phyloP scores from a whole-genome alignment of 2,113 vertebrate species.

The Dendropsophus ebraccatus region DNA sequence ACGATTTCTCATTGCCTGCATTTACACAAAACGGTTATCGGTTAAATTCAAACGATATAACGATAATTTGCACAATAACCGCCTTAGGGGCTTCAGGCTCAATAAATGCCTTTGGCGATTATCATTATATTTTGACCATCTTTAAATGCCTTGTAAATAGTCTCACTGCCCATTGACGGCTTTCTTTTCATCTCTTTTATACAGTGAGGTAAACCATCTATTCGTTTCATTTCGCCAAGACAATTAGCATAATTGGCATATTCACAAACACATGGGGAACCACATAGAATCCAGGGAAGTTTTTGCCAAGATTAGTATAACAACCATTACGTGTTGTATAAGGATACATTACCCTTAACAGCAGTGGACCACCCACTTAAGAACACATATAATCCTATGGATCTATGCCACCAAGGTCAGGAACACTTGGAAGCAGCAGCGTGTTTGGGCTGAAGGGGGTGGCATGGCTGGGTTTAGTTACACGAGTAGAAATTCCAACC shows the following conservation, averaged over 20 bases:
- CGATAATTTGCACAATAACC: too few species aligned
- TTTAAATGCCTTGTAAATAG: neutral
- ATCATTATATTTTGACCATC: neutral
- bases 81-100: neutral
- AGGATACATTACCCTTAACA: neutral
- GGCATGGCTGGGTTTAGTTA: neutral
- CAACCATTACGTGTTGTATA: neutral
- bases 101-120: neutral
- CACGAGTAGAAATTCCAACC: neutral
- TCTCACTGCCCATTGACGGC: too few species aligned
- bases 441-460: neutral
- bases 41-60: too few species aligned
- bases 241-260: conserved; percentile 31
- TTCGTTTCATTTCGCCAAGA: neutral
- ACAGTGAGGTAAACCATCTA: neutral
- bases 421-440: neutral
- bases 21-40: too few species aligned
- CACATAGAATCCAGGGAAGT: neutral
- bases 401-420: neutral
- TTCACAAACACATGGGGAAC: neutral
- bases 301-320: neutral
- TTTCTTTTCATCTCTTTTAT: too few species aligned
- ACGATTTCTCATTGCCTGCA: too few species aligned
- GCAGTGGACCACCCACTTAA: neutral
- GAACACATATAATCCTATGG: neutral